Conservation (phyloP, 2,888 invertebrate species). For the Pristionchus fissidentatus region DNA sequence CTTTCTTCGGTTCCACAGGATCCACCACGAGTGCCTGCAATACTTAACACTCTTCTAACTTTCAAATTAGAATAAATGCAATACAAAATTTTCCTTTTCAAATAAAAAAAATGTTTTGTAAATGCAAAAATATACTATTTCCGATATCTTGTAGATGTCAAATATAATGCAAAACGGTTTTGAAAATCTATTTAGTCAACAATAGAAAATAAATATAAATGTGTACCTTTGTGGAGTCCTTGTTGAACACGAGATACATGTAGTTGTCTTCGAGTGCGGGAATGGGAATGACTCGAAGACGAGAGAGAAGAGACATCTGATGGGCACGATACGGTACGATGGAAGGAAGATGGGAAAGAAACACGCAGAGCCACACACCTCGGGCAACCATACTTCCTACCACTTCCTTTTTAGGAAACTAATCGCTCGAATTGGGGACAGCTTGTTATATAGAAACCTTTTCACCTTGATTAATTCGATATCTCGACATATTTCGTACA, state of each 20-base stretch:
- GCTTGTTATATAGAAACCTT: background rate
- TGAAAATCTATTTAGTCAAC: no score
- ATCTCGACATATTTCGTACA: no score
- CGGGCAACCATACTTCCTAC: background rate
- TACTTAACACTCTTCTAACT: background rate
- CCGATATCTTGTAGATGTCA: no score
- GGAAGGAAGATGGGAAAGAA: background rate
- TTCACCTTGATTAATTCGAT: no score
- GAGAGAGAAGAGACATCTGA: slow-evolving; percentile 25
- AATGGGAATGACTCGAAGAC: slow-evolving; percentile 66
- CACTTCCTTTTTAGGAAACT: background rate
- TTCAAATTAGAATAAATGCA: background rate
- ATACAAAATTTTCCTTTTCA: background rate
- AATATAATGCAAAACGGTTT: no score
- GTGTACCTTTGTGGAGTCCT: slow-evolving; percentile 51
- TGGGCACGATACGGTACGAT: background rate
- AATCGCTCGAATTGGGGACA: background rate
- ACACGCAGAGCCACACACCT: background rate
- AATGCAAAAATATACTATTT: no score
- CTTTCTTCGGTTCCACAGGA: slow-evolving; percentile 66
- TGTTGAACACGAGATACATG: slow-evolving; percentile 62
- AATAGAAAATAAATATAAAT: no score
- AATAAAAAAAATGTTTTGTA: no score
- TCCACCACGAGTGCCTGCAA: slow-evolving; percentile 61
- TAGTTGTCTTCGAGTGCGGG: slow-evolving; percentile 69